Conservation (phyloP, 2,797 vertebrate genomes). For the Rhodeus uyekii region DNA sequence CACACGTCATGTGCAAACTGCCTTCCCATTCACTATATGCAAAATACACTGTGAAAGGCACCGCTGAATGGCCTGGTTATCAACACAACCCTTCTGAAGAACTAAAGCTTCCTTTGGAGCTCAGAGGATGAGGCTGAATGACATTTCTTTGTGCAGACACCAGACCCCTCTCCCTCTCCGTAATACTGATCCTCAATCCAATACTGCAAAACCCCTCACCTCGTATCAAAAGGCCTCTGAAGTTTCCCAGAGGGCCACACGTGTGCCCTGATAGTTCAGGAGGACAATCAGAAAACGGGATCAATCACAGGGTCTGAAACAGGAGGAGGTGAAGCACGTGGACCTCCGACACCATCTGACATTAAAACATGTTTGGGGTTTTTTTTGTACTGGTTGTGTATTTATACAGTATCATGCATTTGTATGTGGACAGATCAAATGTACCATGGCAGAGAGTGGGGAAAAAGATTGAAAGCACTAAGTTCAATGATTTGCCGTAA, state of each 20-base stretch:
- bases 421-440: not conserved
- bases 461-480: not conserved
- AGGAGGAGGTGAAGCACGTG: constrained; percentile 35
- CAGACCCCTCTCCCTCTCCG: constrained; percentile 20
- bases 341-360: constrained; percentile 56
- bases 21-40: constrained; percentile 31
- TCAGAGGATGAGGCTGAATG: constrained; percentile 44
- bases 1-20: constrained; percentile 12
- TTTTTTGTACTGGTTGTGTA: not conserved
- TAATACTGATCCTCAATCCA: constrained; percentile 37
- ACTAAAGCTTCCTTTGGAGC: constrained; percentile 21
- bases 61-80: constrained; percentile 18
- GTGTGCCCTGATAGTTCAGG: constrained; percentile 61
- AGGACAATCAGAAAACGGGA: constrained; percentile 59
- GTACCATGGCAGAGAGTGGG: not conserved
- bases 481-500: not conserved
- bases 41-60: constrained; percentile 32
- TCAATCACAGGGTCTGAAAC: constrained; percentile 61
- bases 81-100: constrained; percentile 16
- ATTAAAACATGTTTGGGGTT: too few relatives aligned
- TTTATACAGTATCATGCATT: not conserved
- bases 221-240: constrained; percentile 44
- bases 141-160: constrained; percentile 59
- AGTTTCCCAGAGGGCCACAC: constrained; percentile 45
- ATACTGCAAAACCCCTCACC: constrained; percentile 14